Evolutionary conservation across 2,113 vertebrate species (phyloP).

Genomic region (Pionites leucogaster): DNA sequence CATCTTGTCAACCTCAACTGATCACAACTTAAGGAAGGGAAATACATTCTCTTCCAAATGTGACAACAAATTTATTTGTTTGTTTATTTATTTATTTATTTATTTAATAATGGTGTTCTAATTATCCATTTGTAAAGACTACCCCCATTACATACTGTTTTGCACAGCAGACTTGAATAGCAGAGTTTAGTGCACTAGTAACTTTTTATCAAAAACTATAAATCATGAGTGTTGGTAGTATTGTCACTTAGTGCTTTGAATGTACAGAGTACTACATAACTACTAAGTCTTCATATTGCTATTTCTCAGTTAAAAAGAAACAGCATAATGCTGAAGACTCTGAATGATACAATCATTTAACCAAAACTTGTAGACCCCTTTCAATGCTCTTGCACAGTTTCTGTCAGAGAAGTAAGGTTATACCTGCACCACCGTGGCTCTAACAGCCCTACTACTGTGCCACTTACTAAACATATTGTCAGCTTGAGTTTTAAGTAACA

Average conservation of each 20-base stretch:
- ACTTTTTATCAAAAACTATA: background rate
- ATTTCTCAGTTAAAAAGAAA: background rate
- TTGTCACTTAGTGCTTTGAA: background rate
- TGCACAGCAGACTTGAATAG: background rate
- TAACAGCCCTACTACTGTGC: background rate
- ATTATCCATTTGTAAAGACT: background rate
- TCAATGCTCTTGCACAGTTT: background rate
- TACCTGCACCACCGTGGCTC: background rate
- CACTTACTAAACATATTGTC: background rate
- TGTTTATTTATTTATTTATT: background rate
- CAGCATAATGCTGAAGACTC: background rate
- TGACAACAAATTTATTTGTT: background rate
- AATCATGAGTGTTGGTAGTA: background rate
- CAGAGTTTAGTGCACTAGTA: background rate
- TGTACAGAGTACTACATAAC: background rate
- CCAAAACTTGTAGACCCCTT: background rate
- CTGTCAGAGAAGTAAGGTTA: background rate
- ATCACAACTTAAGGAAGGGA: background rate
- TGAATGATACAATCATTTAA: background rate
- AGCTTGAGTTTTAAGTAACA: background rate
- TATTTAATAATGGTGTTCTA: background rate
- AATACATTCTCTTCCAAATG: background rate
- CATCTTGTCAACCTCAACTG: background rate
- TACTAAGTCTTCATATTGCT: background rate
- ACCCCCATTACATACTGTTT: background rate